These are phyloP conservation scores for Cliona cf. orientalis DNA, from an alignment of 37 sponge, comb jelly and placozoan genomes.

Conservation along the genomic window DNA sequence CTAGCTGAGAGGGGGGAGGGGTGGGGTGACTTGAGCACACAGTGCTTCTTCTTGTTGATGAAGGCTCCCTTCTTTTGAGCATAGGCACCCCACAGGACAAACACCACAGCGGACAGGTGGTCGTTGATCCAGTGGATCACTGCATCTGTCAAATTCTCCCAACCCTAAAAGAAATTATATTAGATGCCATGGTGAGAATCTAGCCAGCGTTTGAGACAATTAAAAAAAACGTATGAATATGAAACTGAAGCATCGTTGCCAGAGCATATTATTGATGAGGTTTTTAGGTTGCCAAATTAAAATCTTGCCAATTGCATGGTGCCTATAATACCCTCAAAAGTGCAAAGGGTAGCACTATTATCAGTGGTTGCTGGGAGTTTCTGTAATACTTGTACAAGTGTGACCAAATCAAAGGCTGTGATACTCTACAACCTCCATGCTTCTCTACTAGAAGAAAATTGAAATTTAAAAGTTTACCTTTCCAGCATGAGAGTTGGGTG, in stretches of 20 bases:
- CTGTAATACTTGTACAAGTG: too few relatives aligned
- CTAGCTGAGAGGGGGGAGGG: slow-evolving; percentile 97
- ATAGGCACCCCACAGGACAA: slow-evolving; percentile 94
- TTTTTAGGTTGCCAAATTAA: too few relatives aligned
- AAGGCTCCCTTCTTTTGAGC: slow-evolving; percentile 94
- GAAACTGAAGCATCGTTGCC: too few relatives aligned
- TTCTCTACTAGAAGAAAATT: too few relatives aligned
- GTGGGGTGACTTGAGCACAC: slow-evolving; percentile 83
- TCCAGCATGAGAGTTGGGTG: slow-evolving; percentile 92
- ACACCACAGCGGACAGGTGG: slow-evolving; percentile 70
- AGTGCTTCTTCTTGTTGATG: slow-evolving; percentile 83
- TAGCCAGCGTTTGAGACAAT: not conserved
- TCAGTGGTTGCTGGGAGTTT: too few relatives aligned
- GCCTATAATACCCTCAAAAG: too few relatives aligned
- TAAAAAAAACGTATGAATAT: not conserved
- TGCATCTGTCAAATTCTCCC: slow-evolving; percentile 98
- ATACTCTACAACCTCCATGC: too few relatives aligned
- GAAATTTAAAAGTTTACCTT: slow-evolving; percentile 54
- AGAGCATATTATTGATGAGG: too few relatives aligned
- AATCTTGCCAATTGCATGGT: too few relatives aligned
- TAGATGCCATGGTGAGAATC: not conserved
- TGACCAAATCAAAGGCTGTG: too few relatives aligned
- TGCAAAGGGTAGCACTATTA: too few relatives aligned
- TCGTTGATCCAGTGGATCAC: slow-evolving; percentile 91
- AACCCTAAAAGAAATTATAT: slow-evolving; percentile 72